A percentile compares a stretch with the other conserved stretches of the same genome.
Evolutionary conservation across 2,113 vertebrate species (phyloP).

Genomic region (Sinocyclocheilus anophthalmus): DNA sequence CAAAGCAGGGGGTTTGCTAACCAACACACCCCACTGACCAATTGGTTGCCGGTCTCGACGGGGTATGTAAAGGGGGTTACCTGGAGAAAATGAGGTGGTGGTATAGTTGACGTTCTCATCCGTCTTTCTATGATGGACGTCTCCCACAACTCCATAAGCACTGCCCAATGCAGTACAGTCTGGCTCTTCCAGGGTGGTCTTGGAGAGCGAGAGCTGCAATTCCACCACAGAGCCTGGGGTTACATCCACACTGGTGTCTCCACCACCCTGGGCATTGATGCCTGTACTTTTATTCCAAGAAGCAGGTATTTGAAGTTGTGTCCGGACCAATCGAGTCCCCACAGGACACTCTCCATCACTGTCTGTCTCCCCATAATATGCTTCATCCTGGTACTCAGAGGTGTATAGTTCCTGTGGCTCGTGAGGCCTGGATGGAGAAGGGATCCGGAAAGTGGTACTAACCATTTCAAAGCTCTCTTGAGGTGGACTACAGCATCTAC

Average conservation of each 20-base stretch:
- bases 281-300: constrained; percentile 61
- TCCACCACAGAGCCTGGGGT: constrained; percentile 78
- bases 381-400: constrained; percentile 69
- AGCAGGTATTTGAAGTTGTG: constrained; percentile 56
- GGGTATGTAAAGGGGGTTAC: constrained; percentile 67
- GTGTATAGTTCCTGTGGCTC: constrained; percentile 68
- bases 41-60: constrained; percentile 69
- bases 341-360: constrained; percentile 62
- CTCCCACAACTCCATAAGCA: constrained; percentile 72
- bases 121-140: constrained; percentile 42
- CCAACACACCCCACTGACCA: constrained; percentile 70
- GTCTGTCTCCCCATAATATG: constrained; percentile 65
- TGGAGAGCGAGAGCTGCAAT: constrained; percentile 84
- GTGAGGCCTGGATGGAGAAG: constrained; percentile 62
- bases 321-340: constrained; percentile 56
- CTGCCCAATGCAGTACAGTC: constrained; percentile 68
- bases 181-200: constrained; percentile 64
- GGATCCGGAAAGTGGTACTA: constrained; percentile 81
- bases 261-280: constrained; percentile 56
- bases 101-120: constrained; percentile 29
- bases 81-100: constrained; percentile 19
- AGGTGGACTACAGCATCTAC: constrained; percentile 45
- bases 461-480: constrained; percentile 55
- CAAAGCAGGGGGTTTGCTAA: constrained; percentile 60
- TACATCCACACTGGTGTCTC: constrained; percentile 55